Evolutionary conservation across 2,888 invertebrate genomes (phyloP).

Genomic region (Pollenia labialis): DNA sequence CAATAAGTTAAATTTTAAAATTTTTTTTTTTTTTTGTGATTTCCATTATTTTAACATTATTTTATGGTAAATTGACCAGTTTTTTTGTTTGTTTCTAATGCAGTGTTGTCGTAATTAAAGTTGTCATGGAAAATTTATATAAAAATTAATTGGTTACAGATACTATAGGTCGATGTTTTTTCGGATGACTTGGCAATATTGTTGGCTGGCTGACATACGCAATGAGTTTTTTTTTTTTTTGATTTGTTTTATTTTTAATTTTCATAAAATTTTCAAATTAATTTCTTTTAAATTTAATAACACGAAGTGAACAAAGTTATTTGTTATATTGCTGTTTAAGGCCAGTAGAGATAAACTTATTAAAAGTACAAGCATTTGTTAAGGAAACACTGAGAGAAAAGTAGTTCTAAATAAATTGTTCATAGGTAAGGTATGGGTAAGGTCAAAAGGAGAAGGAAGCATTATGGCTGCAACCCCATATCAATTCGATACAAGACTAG

Average conservation of each 20-base stretch:
- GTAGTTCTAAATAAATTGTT: too few species aligned
- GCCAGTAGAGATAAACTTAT: not conserved
- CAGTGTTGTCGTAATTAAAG: conserved; percentile 34
- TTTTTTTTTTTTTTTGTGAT: not conserved
- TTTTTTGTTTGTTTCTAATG: not conserved
- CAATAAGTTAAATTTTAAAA: conserved; percentile 53
- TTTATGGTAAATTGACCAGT: conserved; percentile 27
- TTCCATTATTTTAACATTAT: conserved; percentile 8
- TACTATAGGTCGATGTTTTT: conserved; percentile 17
- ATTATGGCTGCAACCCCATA: too few species aligned
- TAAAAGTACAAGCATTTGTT: not conserved
- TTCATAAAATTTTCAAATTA: not conserved
- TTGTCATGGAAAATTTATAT: conserved; percentile 65
- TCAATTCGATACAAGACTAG: too few species aligned
- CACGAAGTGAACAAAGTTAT: not conserved
- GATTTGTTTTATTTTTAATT: not conserved
- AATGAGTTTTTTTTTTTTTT: not conserved
- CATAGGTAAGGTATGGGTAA: too few species aligned
- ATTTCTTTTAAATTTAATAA: conserved; percentile 1
- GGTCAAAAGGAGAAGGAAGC: too few species aligned
- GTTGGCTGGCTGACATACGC: not conserved
- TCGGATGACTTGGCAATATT: conserved; percentile 39
- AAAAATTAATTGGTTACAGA: conserved; percentile 65
- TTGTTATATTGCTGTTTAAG: not conserved
- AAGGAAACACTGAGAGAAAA: not conserved